phyloP scores from a whole-genome alignment of 92 coral and sea anemone species.

The Phymanthus crucifer region DNA sequence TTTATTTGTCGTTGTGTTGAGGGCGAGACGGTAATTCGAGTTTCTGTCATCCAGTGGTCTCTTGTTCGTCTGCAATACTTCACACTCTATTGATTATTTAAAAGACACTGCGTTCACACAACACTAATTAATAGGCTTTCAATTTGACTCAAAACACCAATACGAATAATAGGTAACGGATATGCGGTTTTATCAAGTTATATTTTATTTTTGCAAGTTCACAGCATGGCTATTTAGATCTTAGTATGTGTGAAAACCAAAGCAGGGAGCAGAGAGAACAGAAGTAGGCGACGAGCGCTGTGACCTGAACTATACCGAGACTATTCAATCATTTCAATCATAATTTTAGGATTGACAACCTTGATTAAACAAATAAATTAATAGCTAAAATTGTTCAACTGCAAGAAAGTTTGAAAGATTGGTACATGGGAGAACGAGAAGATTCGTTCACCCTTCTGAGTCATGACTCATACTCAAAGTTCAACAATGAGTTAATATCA shows the following conservation, averaged over 20 bases:
- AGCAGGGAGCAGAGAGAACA: too few relatives aligned
- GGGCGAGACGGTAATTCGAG: slow-evolving; percentile 2
- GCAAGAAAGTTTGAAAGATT: too few relatives aligned
- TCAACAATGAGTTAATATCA: too few relatives aligned
- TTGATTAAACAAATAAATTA: too few relatives aligned
- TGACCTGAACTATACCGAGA: too few relatives aligned
- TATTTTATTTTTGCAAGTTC: neutral
- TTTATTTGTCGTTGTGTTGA: slow-evolving; percentile 28
- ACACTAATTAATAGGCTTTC: neutral
- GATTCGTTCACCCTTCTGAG: too few relatives aligned
- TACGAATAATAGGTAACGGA: neutral
- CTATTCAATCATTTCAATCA: too few relatives aligned
- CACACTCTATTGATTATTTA: slow-evolving; percentile 10
- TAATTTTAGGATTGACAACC: too few relatives aligned
- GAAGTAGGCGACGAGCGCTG: too few relatives aligned
- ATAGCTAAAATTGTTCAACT: too few relatives aligned
- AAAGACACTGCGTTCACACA: neutral
- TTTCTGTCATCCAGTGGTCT: neutral
- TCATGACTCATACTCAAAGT: too few relatives aligned
- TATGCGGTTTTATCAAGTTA: neutral
- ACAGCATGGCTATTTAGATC: neutral
- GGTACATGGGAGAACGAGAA: too few relatives aligned
- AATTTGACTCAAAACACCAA: neutral
- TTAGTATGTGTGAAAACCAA: neutral
- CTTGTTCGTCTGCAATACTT: neutral